A percentile compares a stretch with the other conserved stretches of the same genome.
These are phyloP conservation scores for Tipula unca DNA, from an alignment of 2,888 invertebrate species.

Conservation along the genomic window DNA sequence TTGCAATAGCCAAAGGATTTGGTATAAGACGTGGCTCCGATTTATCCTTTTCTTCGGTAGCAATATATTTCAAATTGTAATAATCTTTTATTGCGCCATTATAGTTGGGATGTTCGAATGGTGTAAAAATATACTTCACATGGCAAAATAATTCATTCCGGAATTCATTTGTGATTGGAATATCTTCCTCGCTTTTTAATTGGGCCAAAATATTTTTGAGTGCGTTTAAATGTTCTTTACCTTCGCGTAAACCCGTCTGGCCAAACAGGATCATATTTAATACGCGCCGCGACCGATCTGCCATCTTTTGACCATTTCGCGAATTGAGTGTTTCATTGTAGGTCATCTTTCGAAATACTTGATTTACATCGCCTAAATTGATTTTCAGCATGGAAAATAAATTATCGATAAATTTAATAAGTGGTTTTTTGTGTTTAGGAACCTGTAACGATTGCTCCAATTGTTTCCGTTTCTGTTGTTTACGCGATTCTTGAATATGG, in stretches of 20 bases:
- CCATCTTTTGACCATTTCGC: constrained; percentile 39
- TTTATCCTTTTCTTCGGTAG: neutral
- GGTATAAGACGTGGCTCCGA: neutral
- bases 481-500: constrained; percentile 33
- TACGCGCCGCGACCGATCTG: constrained; percentile 43
- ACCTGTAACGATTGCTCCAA: constrained; percentile 32
- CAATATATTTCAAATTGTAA: constrained; percentile 26
- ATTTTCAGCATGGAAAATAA: constrained; percentile 32
- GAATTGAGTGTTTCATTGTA: constrained; percentile 43
- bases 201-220: constrained; percentile 39
- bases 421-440: constrained; percentile 34
- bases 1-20: neutral
- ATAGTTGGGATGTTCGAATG: constrained; percentile 37
- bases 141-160: constrained; percentile 47
- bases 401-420: constrained; percentile 36
- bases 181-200: constrained; percentile 31
- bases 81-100: constrained; percentile 32
- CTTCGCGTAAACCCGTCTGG: constrained; percentile 49
- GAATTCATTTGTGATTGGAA: constrained; percentile 39
- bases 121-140: constrained; percentile 46
- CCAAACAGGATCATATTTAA: constrained; percentile 53
- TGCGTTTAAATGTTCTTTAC: constrained; percentile 43
- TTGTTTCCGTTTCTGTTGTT: constrained; percentile 30
- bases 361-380: constrained; percentile 46
- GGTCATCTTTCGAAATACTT: constrained; percentile 42